These are phyloP conservation scores for Palythoa caribaeorum DNA, from an alignment of 92 coral and sea anemone species.

Conservation along the genomic window DNA sequence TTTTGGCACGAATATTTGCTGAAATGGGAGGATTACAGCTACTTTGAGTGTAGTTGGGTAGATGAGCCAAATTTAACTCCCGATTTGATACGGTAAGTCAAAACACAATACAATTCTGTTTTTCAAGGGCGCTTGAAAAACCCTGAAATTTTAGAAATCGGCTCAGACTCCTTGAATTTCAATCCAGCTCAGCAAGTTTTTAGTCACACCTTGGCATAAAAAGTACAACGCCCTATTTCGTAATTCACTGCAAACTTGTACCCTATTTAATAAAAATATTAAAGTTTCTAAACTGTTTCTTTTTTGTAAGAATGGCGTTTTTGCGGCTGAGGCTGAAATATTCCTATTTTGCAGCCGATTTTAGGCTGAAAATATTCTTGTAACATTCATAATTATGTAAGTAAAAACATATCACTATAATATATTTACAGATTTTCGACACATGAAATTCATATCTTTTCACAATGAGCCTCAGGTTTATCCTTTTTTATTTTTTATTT, in stretches of 20 bases:
- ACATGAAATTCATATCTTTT: background rate
- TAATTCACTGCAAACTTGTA: slow-evolving; percentile 2
- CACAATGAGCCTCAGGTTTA: too few species aligned
- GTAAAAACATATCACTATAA: background rate
- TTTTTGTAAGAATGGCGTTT: too few species aligned
- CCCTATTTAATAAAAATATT: background rate
- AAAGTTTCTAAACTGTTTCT: too few species aligned
- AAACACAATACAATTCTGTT: slow-evolving; percentile 7
- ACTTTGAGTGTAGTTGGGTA: background rate
- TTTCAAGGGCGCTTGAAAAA: slow-evolving; percentile 12
- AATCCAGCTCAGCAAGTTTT: too few species aligned
- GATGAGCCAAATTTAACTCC: slow-evolving; percentile 18
- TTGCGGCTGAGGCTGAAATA: too few species aligned
- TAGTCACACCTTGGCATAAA: too few species aligned
- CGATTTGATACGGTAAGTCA: slow-evolving; percentile 6
- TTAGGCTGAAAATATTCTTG: too few species aligned
- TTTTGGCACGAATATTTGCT: slow-evolving; percentile 10
- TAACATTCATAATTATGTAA: too few species aligned
- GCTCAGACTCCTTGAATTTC: too few species aligned
- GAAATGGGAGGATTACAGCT: slow-evolving; percentile 3
- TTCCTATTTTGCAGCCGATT: too few species aligned
- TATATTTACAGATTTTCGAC: too few species aligned
- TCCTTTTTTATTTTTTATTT: too few species aligned
- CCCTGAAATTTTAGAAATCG: slow-evolving; percentile 15
- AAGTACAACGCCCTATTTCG: background rate